These are phyloP conservation scores for Chrysodeixis includens DNA, from an alignment of 2,888 invertebrate genomes.

Conservation along the genomic window DNA sequence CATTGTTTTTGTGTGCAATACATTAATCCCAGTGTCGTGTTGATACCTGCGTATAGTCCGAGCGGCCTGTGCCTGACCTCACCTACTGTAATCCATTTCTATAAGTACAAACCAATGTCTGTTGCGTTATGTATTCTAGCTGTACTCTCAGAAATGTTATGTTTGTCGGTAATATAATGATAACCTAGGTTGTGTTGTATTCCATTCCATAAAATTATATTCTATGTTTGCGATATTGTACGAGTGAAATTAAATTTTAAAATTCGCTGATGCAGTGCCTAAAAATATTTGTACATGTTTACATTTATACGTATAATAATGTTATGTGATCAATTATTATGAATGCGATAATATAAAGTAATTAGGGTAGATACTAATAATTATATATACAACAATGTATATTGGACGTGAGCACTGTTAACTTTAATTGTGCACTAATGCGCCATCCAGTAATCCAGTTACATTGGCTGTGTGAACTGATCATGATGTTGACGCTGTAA, in stretches of 20 bases:
- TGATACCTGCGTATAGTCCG: neutral
- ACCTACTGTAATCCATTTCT: neutral
- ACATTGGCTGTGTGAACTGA: neutral
- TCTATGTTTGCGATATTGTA: conserved; percentile 8
- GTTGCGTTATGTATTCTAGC: neutral
- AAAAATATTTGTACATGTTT: conserved; percentile 16
- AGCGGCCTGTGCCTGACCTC: neutral
- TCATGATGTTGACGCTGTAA: neutral
- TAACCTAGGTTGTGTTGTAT: conserved; percentile 41
- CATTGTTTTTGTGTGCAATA: conserved; percentile 14
- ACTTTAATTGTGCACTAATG: neutral
- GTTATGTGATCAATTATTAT: conserved; percentile 47
- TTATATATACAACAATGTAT: neutral
- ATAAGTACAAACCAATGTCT: neutral
- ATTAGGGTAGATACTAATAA: conserved; percentile 30
- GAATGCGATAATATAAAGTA: conserved; percentile 36
- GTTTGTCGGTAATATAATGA: neutral
- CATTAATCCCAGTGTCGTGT: conserved; percentile 3
- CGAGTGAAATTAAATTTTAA: conserved; percentile 24
- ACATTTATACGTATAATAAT: neutral
- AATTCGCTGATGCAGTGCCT: conserved; percentile 51
- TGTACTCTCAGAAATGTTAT: neutral
- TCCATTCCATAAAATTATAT: conserved; percentile 47
- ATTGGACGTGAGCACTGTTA: neutral
- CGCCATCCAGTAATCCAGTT: neutral